Percentiles rank a stretch among this genome's conserved stretches.
Conservation (phyloP, 2,113 vertebrate species). For the Leucopsar rothschildi region DNA sequence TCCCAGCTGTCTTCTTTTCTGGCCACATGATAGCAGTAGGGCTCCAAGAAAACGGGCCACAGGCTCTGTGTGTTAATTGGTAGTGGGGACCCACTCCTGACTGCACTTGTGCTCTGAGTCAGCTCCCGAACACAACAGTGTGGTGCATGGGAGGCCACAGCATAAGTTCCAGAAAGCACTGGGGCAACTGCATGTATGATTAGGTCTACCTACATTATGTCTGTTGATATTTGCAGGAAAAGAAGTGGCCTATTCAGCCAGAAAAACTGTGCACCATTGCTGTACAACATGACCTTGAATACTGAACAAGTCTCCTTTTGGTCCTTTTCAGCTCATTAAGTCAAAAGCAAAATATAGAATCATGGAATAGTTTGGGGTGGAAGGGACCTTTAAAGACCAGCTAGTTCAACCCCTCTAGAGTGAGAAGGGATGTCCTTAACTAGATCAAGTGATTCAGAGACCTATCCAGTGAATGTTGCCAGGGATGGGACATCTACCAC, state of each 20-base stretch:
- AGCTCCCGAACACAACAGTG: not conserved
- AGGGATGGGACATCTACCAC: not conserved
- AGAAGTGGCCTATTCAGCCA: not conserved
- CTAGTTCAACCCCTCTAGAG: not conserved
- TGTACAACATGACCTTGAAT: not conserved
- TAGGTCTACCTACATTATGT: not conserved
- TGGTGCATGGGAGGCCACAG: not conserved
- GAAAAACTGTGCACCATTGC: not conserved
- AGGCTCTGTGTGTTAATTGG: not conserved
- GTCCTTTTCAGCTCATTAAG: not conserved
- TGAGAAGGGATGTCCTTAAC: not conserved
- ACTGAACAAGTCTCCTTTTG: not conserved
- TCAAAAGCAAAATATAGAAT: not conserved
- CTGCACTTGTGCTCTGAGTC: not conserved
- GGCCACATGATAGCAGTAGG: slow-evolving; percentile 60
- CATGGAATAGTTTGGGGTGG: not conserved
- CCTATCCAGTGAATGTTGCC: not conserved
- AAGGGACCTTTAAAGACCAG: not conserved
- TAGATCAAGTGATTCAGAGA: not conserved
- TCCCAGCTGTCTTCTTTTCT: slow-evolving; percentile 49
- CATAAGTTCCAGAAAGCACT: not conserved
- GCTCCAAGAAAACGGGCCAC: slow-evolving; percentile 41
- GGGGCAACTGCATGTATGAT: not conserved
- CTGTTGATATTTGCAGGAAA: not conserved
- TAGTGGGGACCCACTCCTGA: not conserved